phyloP scores from a whole-genome alignment of 1,140 invertebrate species.

The Magallana gigas region DNA sequence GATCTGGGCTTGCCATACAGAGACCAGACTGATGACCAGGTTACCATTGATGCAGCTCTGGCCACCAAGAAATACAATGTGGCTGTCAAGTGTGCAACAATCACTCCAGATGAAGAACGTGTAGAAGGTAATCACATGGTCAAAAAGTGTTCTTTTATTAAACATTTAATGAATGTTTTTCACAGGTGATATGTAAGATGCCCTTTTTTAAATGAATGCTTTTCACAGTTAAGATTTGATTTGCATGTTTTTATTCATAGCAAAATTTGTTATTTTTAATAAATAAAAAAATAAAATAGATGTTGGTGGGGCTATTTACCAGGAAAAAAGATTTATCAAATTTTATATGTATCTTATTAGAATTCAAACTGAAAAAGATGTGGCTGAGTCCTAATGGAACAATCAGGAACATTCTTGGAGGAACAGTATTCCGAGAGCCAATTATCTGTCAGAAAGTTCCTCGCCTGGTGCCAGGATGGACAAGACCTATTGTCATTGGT shows the following conservation, averaged over 20 bases:
- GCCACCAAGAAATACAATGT: slow-evolving; percentile 99
- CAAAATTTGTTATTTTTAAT: no score
- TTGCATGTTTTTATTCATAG: no score
- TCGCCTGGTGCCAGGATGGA: slow-evolving; percentile 95
- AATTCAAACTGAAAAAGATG: slow-evolving; percentile 99
- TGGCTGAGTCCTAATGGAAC: slow-evolving; percentile 99
- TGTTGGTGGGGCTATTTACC: neutral
- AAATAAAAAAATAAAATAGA: no score
- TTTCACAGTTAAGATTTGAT: neutral
- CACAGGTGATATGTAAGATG: neutral
- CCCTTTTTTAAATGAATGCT: neutral
- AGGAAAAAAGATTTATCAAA: neutral
- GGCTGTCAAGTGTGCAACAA: slow-evolving; percentile 99
- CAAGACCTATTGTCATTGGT: slow-evolving; percentile 97
- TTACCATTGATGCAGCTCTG: slow-evolving; percentile 97
- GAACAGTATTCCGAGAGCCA: slow-evolving; percentile 90
- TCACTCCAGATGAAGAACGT: slow-evolving; percentile 96
- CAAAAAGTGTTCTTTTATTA: no score
- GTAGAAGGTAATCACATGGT: slow-evolving; percentile 85
- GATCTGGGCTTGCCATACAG: slow-evolving; percentile 97
- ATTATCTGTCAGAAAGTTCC: slow-evolving; percentile 99
- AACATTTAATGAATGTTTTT: neutral
- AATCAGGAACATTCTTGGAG: slow-evolving; percentile 98
- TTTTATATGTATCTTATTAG: slow-evolving; percentile 77
- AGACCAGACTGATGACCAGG: slow-evolving; percentile 95